Evolutionary conservation across 2,888 invertebrate genomes (phyloP).

Genomic region (Myopa testacea): DNA sequence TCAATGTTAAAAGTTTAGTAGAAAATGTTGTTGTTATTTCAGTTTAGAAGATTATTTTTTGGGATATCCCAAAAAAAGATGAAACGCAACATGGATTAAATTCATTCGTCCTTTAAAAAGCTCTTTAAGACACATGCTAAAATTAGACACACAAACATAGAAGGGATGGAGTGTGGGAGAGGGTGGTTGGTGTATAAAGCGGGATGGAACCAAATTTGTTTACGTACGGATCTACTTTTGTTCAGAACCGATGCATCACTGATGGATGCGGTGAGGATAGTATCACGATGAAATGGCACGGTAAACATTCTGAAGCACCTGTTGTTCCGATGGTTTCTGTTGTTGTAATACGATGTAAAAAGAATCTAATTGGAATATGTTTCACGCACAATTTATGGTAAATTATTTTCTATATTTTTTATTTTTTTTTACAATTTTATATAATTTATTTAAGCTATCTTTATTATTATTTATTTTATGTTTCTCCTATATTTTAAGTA

Average conservation of each 20-base stretch:
- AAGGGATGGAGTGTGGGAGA: too few species aligned
- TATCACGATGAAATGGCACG: constrained; percentile 68
- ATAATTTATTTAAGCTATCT: too few species aligned
- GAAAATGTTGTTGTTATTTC: too few species aligned
- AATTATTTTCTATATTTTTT: constrained; percentile 23
- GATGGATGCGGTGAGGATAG: constrained; percentile 71
- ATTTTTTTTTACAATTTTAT: neutral
- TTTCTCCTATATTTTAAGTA: too few species aligned
- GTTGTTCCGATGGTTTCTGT: neutral
- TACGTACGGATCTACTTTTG: constrained; percentile 72
- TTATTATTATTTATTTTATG: neutral
- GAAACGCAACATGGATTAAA: too few species aligned
- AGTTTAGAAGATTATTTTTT: too few species aligned
- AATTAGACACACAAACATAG: too few species aligned
- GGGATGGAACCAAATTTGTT: neutral
- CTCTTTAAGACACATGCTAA: too few species aligned
- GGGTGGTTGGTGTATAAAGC: too few species aligned
- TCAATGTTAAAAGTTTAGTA: too few species aligned
- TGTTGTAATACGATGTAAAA: neutral
- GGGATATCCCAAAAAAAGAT: too few species aligned
- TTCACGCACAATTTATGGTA: constrained; percentile 31
- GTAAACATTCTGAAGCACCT: constrained; percentile 62
- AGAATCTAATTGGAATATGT: neutral
- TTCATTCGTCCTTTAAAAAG: too few species aligned
- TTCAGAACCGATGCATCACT: constrained; percentile 76